A percentile compares a stretch with the other conserved stretches of the same genome.
These are phyloP conservation scores for Drosophila cardini DNA, from an alignment of 1,140 invertebrate genomes.

Conservation along the genomic window DNA sequence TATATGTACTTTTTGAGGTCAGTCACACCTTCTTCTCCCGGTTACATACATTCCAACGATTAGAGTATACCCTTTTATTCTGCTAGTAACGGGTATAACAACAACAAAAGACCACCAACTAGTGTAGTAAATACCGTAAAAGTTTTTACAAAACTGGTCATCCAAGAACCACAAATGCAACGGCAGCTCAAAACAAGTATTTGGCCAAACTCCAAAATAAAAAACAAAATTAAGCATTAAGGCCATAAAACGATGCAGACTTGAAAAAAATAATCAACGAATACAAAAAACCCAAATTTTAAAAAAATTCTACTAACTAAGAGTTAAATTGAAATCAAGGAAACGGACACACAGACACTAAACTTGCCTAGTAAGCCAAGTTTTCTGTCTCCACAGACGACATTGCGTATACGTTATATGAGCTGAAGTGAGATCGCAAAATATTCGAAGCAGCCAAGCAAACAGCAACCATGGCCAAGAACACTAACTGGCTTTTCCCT, in stretches of 20 bases:
- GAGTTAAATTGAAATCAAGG: conserved; percentile 74
- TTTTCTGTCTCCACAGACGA: conserved; percentile 66
- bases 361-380: conserved; percentile 51
- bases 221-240: conserved; percentile 39
- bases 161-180: conserved; percentile 70
- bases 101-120: conserved; percentile 20
- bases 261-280: conserved; percentile 33
- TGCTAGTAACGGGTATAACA: too few relatives aligned
- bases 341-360: conserved; percentile 57
- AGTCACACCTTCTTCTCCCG: too few relatives aligned
- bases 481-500: conserved; percentile 47
- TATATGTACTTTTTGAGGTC: too few relatives aligned
- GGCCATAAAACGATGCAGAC: conserved; percentile 61
- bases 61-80: too few relatives aligned
- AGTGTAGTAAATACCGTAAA: conserved; percentile 58
- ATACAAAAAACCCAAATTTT: conserved; percentile 43
- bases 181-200: conserved; percentile 64
- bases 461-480: conserved; percentile 77
- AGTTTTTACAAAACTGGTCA: conserved; percentile 69
- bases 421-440: conserved; percentile 21
- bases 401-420: conserved; percentile 76
- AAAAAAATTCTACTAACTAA: conserved; percentile 45
- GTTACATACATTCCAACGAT: too few relatives aligned
- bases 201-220: conserved; percentile 61
- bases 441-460: conserved; percentile 67